Percentiles rank a stretch among this genome's conserved stretches.
These are phyloP conservation scores for Xiphophorus birchmanni DNA, from an alignment of 2,797 vertebrate species.

Conservation along the genomic window DNA sequence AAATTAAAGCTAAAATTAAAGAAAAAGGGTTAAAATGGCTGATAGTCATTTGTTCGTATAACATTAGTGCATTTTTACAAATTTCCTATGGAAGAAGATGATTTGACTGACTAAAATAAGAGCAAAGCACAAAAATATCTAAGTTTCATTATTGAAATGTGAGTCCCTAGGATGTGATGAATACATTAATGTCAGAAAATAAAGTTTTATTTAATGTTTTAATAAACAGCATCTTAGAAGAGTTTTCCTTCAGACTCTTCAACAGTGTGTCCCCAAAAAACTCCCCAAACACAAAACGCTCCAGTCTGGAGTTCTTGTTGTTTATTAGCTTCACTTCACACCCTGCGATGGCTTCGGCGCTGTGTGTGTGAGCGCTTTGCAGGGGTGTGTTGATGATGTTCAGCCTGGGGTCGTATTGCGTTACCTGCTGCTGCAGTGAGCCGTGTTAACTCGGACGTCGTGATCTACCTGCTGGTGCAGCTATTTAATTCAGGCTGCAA, in stretches of 20 bases:
- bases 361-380: not conserved
- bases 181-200: not conserved
- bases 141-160: not conserved
- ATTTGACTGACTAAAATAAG: not conserved
- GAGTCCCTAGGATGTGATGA: not conserved
- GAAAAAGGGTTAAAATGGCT: not conserved
- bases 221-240: too few species aligned
- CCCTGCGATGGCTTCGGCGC: slow-evolving; percentile 2
- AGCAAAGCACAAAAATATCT: not conserved
- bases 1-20: not conserved
- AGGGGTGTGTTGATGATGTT: slow-evolving; percentile 1
- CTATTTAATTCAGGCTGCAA: slow-evolving; percentile 61
- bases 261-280: not conserved
- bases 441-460: slow-evolving; percentile 37
- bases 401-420: slow-evolving; percentile 18
- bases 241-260: not conserved
- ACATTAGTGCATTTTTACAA: not conserved
- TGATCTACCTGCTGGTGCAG: slow-evolving; percentile 51
- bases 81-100: too few species aligned
- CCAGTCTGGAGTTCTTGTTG: slow-evolving; percentile 7
- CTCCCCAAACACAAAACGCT: not conserved
- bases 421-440: slow-evolving; percentile 31
- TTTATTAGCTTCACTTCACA: slow-evolving; percentile 1
- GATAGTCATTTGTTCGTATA: not conserved
- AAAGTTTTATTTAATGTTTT: not conserved